A percentile compares a stretch with the other conserved stretches of the same genome.
Conservation (phyloP, 1,140 invertebrate genomes). For the Drusus annulatus region DNA sequence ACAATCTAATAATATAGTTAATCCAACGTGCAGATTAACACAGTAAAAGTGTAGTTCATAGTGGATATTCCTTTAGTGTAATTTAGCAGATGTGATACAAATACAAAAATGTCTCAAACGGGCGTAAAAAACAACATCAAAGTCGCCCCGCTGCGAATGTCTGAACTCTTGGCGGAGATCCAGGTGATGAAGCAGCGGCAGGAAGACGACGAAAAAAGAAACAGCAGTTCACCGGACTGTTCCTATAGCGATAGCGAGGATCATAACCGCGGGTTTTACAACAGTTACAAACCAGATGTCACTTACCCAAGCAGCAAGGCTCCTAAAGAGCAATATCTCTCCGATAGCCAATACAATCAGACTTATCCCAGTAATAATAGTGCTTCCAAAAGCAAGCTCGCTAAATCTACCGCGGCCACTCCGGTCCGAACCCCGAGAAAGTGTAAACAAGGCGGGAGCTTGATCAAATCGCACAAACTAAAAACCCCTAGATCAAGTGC, state of each 20-base stretch:
- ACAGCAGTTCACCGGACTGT: slow-evolving; percentile 63
- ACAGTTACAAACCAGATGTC: slow-evolving; percentile 60
- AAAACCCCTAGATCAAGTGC: slow-evolving; percentile 56
- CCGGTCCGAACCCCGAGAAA: slow-evolving; percentile 61
- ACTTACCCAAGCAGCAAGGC: slow-evolving; percentile 59
- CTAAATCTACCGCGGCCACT: slow-evolving; percentile 33
- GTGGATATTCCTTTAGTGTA: neutral
- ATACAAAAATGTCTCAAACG: slow-evolving; percentile 59
- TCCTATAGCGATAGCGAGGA: slow-evolving; percentile 62
- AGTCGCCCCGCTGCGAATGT: slow-evolving; percentile 68
- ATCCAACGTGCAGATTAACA: too few species aligned
- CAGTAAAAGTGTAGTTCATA: too few species aligned
- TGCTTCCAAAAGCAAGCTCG: slow-evolving; percentile 53
- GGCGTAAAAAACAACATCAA: slow-evolving; percentile 67
- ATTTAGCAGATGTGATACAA: slow-evolving; percentile 6
- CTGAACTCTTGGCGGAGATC: slow-evolving; percentile 66
- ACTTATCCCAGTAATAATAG: slow-evolving; percentile 61
- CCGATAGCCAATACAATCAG: slow-evolving; percentile 58
- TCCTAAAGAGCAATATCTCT: slow-evolving; percentile 63
- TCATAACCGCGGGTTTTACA: slow-evolving; percentile 53
- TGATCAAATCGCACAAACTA: slow-evolving; percentile 56
- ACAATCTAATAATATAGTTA: too few species aligned
- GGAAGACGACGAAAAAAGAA: slow-evolving; percentile 62
- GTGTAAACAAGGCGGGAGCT: slow-evolving; percentile 58
- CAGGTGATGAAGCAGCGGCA: slow-evolving; percentile 63